These are phyloP conservation scores for Dipodomys spectabilis DNA, from an alignment of 2,113 vertebrate species.

Conservation along the genomic window DNA sequence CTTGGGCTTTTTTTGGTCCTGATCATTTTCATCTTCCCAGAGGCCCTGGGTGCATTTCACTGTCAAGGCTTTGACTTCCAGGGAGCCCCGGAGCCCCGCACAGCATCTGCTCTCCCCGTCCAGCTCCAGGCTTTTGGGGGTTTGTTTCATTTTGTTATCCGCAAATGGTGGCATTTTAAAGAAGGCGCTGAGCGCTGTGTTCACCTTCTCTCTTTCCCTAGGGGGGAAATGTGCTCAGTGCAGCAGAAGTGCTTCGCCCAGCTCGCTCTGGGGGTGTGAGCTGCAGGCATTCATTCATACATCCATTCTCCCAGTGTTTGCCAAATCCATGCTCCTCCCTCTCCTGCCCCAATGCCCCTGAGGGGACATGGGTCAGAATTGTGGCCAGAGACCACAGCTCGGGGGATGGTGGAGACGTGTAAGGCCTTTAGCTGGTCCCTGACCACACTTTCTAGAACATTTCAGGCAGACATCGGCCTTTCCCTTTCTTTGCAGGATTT, in stretches of 20 bases:
- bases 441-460: neutral
- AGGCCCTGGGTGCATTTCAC: neutral
- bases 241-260: accelerated
- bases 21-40: neutral
- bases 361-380: neutral
- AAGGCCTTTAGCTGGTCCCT: neutral
- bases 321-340: neutral
- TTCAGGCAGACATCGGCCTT: neutral
- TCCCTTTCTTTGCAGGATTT: neutral
- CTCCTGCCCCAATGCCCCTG: too few species aligned
- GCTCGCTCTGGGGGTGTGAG: neutral
- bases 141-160: neutral
- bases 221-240: neutral
- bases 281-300: neutral
- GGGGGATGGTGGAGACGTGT: neutral
- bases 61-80: neutral
- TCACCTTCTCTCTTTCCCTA: neutral
- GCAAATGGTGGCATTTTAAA: constrained; percentile 31
- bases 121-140: neutral
- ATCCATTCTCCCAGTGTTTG: neutral
- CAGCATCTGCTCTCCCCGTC: neutral
- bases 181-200: neutral
- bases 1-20: too few species aligned
- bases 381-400: neutral
- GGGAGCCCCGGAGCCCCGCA: neutral